These are phyloP conservation scores for Micoletzkya japonica DNA, from an alignment of 2,888 invertebrate species.

Conservation along the genomic window DNA sequence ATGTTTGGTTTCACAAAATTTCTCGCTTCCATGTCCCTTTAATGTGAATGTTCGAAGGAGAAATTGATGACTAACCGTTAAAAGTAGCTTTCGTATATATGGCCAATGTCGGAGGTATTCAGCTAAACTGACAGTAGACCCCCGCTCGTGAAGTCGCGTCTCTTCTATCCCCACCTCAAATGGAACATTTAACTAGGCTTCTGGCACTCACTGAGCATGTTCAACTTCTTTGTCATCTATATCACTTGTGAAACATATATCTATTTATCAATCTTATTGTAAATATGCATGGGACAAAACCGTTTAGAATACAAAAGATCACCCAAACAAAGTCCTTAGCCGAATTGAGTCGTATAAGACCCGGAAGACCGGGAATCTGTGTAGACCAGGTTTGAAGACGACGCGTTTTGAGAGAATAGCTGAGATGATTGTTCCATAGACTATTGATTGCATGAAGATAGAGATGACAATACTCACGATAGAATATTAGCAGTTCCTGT, in stretches of 20 bases:
- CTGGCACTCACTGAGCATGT: too few relatives aligned
- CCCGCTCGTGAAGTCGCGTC: neutral
- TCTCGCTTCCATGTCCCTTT: too few relatives aligned
- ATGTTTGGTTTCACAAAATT: too few relatives aligned
- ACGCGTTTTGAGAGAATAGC: neutral
- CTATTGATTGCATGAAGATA: neutral
- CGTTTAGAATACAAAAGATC: neutral
- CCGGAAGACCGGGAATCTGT: constrained; percentile 4
- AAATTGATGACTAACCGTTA: neutral
- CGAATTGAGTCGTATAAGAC: neutral
- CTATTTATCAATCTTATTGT: neutral
- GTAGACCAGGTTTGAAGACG: neutral
- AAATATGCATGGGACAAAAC: neutral
- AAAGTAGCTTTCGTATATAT: constrained; percentile 1
- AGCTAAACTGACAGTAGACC: neutral
- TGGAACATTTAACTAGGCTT: too few relatives aligned
- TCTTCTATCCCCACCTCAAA: constrained; percentile 2
- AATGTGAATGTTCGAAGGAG: too few relatives aligned
- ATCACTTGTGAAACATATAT: too few relatives aligned
- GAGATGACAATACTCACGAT: neutral
- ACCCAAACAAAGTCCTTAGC: constrained; percentile 1
- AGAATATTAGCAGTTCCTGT: constrained; percentile 8
- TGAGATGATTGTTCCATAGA: neutral
- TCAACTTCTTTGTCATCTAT: too few relatives aligned
- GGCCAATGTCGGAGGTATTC: constrained; percentile 9